These are phyloP conservation scores for Furnarius figulus DNA, from an alignment of 2,113 vertebrate genomes.

Conservation along the genomic window DNA sequence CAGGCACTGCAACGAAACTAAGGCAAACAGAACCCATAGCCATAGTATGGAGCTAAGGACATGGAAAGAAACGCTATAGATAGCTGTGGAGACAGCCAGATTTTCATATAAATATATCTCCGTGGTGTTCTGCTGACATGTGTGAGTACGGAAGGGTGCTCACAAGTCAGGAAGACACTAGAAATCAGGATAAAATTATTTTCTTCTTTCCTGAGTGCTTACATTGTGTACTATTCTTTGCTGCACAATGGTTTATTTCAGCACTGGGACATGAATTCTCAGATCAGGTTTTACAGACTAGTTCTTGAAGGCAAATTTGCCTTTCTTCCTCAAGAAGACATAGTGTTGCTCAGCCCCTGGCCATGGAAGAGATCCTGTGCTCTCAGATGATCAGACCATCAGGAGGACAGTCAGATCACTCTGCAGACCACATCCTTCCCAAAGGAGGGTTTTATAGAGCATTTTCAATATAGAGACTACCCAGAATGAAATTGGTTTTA, in stretches of 20 bases:
- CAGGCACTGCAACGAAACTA: neutral
- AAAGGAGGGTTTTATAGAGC: neutral
- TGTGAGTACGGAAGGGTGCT: conserved; percentile 44
- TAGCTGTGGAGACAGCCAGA: conserved; percentile 38
- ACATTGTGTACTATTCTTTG: conserved; percentile 62
- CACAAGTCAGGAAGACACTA: conserved; percentile 53
- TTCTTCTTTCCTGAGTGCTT: conserved; percentile 66
- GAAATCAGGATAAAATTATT: conserved; percentile 67
- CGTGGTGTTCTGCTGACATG: conserved; percentile 43
- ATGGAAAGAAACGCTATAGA: neutral
- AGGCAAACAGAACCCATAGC: neutral
- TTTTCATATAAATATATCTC: conserved; percentile 62
- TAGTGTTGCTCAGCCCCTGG: neutral
- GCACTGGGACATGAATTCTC: conserved; percentile 52
- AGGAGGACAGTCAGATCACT: neutral
- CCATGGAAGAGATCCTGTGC: neutral
- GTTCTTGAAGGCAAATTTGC: conserved; percentile 31
- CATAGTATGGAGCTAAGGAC: neutral
- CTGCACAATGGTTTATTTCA: conserved; percentile 65
- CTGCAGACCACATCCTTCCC: neutral
- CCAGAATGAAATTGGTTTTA: neutral
- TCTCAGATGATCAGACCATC: neutral
- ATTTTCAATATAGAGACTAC: neutral
- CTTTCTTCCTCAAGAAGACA: neutral
- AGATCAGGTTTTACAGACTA: conserved; percentile 21